These are phyloP conservation scores for Anoplophora glabripennis DNA, from an alignment of 1,140 invertebrate genomes.

Conservation along the genomic window DNA sequence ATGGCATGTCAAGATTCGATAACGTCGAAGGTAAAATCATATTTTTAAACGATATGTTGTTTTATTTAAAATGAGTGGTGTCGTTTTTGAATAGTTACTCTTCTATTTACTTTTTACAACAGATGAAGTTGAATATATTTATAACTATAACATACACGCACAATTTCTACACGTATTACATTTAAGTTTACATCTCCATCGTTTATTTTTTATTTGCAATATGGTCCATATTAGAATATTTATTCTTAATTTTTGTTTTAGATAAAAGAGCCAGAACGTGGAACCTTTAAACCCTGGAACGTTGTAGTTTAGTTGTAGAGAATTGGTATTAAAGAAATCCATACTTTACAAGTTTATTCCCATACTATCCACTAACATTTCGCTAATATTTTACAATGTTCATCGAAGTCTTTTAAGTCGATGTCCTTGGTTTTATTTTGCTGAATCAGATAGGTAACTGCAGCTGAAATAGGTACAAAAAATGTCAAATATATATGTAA, in stretches of 20 bases:
- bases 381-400: constrained; percentile 34
- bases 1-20: constrained; percentile 87
- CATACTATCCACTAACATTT: background rate
- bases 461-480: constrained; percentile 26
- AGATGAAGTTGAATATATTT: background rate
- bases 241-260: constrained; percentile 44
- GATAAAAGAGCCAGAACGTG: constrained; percentile 52
- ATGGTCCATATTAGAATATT: no score
- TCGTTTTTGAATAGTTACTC: no score
- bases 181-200: background rate
- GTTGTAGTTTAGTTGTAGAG: constrained; percentile 38
- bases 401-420: constrained; percentile 37
- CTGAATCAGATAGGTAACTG: constrained; percentile 38
- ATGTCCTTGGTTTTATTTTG: constrained; percentile 29
- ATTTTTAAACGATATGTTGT: background rate
- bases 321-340: background rate
- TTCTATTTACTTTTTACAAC: background rate
- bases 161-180: background rate
- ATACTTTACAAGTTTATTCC: background rate
- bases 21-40: constrained; percentile 64
- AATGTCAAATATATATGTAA: constrained; percentile 2
- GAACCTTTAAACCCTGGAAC: constrained; percentile 60
- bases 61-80: background rate
- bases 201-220: no score
- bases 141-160: background rate